Percentiles rank a stretch among this genome's conserved stretches.
Evolutionary conservation across 2,113 vertebrate species (phyloP).

Genomic region (Poecilia latipinna): DNA sequence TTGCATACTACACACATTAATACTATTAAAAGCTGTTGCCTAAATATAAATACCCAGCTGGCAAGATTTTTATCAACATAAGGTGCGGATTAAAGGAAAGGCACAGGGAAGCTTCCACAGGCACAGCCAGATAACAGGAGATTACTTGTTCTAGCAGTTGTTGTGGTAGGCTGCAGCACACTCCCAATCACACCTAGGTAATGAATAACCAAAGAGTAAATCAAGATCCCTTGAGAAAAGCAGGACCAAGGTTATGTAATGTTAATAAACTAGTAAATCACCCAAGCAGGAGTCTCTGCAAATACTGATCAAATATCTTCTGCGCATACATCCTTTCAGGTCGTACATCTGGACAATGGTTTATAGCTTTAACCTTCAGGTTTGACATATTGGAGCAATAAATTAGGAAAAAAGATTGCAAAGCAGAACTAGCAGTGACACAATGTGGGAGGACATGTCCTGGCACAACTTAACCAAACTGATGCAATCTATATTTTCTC

Average conservation of each 20-base stretch:
- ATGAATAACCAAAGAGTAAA: constrained; percentile 71
- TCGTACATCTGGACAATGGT: constrained; percentile 1
- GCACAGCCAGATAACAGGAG: constrained; percentile 49
- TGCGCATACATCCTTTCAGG: background rate
- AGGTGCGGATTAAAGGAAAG: constrained; percentile 34
- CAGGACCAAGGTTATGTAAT: background rate
- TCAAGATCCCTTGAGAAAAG: constrained; percentile 1
- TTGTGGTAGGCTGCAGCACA: constrained; percentile 36
- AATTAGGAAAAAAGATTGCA: background rate
- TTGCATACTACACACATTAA: background rate
- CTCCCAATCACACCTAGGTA: constrained; percentile 50
- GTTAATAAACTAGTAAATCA: constrained; percentile 50
- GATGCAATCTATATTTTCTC: constrained; percentile 1
- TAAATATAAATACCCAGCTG: background rate
- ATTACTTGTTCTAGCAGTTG: constrained; percentile 54
- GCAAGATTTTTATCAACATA: background rate
- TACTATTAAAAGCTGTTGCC: background rate
- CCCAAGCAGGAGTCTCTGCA: background rate
- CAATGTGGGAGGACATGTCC: background rate
- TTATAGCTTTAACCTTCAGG: constrained; percentile 3
- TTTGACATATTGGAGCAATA: background rate
- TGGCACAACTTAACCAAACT: background rate
- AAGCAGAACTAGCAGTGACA: background rate
- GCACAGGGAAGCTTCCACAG: constrained; percentile 24
- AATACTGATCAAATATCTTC: background rate